These are phyloP conservation scores for Pachypeltis micranthus DNA, from an alignment of 1,140 invertebrate species.

Conservation along the genomic window DNA sequence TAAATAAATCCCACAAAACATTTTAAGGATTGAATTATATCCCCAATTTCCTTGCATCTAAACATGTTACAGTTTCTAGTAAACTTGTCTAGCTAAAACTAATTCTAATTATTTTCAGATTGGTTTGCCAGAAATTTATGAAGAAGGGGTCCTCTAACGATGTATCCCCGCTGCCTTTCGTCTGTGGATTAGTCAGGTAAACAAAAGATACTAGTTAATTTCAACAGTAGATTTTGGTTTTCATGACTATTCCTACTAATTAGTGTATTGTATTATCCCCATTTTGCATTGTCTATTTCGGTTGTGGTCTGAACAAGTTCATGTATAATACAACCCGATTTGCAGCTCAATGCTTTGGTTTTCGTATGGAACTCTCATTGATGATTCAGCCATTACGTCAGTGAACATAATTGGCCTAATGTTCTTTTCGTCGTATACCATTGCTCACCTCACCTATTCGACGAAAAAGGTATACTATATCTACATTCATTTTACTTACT, in stretches of 20 bases:
- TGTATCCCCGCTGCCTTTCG: constrained; percentile 56
- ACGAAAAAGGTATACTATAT: constrained; percentile 41
- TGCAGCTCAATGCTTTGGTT: constrained; percentile 52
- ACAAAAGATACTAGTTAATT: constrained; percentile 30
- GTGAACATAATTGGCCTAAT: constrained; percentile 55
- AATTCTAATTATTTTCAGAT: constrained; percentile 38
- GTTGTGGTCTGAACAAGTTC: not conserved
- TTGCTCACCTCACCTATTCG: constrained; percentile 49
- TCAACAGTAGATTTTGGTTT: not conserved
- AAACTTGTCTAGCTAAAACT: not conserved
- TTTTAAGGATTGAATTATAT: too few relatives aligned
- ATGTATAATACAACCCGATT: constrained; percentile 25
- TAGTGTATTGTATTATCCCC: too few relatives aligned
- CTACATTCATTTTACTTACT: not conserved
- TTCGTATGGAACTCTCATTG: constrained; percentile 51
- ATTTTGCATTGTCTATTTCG: too few relatives aligned
- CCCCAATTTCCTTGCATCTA: not conserved
- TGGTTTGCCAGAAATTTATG: constrained; percentile 54
- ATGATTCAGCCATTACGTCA: constrained; percentile 49
- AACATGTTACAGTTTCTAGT: not conserved
- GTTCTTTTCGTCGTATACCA: constrained; percentile 49
- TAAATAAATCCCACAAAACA: too few relatives aligned
- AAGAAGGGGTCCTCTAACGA: constrained; percentile 52
- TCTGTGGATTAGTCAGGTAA: constrained; percentile 63
- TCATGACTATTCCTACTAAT: not conserved